Evolutionary conservation across 1,140 invertebrate genomes (phyloP).

Genomic region (Venustaconcha ellipsiformis): DNA sequence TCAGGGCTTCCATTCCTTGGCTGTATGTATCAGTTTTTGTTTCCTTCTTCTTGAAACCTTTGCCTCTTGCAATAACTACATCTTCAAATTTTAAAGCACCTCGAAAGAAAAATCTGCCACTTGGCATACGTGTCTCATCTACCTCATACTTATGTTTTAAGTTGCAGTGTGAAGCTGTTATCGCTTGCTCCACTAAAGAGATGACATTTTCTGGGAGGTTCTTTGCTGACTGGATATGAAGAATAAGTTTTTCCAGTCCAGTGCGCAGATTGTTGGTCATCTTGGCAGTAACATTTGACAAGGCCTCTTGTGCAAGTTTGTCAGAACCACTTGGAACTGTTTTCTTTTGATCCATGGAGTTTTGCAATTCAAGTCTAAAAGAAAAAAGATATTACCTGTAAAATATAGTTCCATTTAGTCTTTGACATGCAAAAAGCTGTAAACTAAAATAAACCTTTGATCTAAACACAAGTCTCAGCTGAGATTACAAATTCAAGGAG

Average conservation of each 20-base stretch:
- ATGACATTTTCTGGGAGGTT: constrained; percentile 38
- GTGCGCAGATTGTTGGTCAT: constrained; percentile 4
- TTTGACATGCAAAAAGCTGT: too few relatives aligned
- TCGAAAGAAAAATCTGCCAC: constrained; percentile 28
- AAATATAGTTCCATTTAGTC: too few relatives aligned
- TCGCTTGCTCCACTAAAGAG: constrained; percentile 42
- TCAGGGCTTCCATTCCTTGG: constrained; percentile 36
- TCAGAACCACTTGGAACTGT: constrained; percentile 19
- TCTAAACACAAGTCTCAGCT: too few relatives aligned
- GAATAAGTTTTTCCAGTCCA: constrained; percentile 26
- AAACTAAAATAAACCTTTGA: too few relatives aligned
- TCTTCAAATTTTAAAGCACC: constrained; percentile 17
- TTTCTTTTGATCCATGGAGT: constrained; percentile 21
- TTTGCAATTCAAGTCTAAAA: constrained; percentile 23
- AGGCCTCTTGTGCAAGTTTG: constrained; percentile 15
- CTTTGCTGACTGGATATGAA: constrained; percentile 33
- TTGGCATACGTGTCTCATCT: constrained; percentile 30
- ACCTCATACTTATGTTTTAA: constrained; percentile 41
- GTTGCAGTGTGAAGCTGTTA: constrained; percentile 37
- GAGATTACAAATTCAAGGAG: too few relatives aligned
- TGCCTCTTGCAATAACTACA: constrained; percentile 23
- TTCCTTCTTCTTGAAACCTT: constrained; percentile 30
- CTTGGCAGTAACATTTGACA: constrained; percentile 4
- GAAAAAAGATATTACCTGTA: not conserved
- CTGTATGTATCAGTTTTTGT: constrained; percentile 43